Percentiles rank a stretch among this genome's conserved stretches.
Evolutionary conservation across 2,888 invertebrate species (phyloP).

Genomic region (Zele albiditarsus): DNA sequence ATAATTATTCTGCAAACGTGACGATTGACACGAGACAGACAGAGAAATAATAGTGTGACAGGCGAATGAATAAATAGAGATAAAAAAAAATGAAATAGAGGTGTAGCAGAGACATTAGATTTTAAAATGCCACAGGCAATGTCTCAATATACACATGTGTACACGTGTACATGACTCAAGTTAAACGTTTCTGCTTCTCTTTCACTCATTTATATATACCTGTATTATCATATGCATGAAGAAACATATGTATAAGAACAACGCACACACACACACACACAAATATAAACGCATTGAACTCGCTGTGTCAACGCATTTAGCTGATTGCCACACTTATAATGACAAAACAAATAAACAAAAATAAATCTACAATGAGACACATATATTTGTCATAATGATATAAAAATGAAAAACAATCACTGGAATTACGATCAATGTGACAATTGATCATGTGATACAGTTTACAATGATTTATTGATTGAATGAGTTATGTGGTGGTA

Average conservation of each 20-base stretch:
- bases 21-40: neutral
- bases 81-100: constrained; percentile 18
- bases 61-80: neutral
- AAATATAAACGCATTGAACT: neutral
- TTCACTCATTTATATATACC: constrained; percentile 17
- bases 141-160: constrained; percentile 34
- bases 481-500: neutral
- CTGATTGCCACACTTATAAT: neutral
- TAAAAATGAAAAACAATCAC: constrained; percentile 3
- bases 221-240: constrained; percentile 7
- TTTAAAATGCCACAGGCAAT: constrained; percentile 40
- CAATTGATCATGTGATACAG: neutral
- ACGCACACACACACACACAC: neutral
- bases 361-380: neutral
- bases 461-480: neutral
- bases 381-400: constrained; percentile 1
- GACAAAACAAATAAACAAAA: neutral
- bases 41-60: neutral
- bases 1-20: neutral
- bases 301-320: constrained; percentile 9
- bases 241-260: neutral
- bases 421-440: neutral
- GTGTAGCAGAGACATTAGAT: constrained; percentile 26
- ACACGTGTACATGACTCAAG: constrained; percentile 39
- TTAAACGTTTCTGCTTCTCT: constrained; percentile 21